phyloP scores from a whole-genome alignment of 2,113 vertebrate species.

The Phainopepla nitens region DNA sequence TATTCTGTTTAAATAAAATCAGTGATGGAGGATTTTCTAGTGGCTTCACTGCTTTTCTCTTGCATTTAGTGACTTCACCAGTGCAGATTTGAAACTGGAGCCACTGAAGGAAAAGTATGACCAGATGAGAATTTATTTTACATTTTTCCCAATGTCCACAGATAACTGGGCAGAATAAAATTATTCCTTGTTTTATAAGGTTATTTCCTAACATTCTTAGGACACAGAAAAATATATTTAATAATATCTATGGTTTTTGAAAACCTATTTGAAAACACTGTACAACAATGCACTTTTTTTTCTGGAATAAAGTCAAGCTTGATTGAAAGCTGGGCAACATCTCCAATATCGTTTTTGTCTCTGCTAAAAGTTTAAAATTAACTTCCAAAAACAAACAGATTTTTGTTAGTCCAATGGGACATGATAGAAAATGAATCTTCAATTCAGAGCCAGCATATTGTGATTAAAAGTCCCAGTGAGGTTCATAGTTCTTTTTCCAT shows the following conservation, averaged over 20 bases:
- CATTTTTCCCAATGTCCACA: not conserved
- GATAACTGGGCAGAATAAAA: not conserved
- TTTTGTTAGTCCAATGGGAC: conserved; percentile 37
- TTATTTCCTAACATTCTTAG: not conserved
- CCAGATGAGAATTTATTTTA: not conserved
- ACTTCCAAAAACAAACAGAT: conserved; percentile 51
- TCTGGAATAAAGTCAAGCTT: not conserved
- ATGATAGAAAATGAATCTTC: conserved; percentile 64
- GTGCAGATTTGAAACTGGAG: not conserved
- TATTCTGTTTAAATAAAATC: not conserved
- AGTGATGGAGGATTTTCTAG: not conserved
- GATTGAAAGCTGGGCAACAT: conserved; percentile 29
- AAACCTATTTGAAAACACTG: not conserved
- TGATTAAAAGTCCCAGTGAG: conserved; percentile 67
- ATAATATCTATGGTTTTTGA: not conserved
- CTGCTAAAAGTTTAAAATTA: conserved; percentile 53
- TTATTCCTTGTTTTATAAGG: not conserved
- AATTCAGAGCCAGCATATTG: conserved; percentile 51
- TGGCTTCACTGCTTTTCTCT: not conserved
- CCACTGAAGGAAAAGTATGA: not conserved
- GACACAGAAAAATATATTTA: not conserved
- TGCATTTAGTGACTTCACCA: not conserved
- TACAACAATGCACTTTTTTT: not conserved
- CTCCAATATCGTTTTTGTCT: conserved; percentile 5
- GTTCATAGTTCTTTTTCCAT: conserved; percentile 62